Evolutionary conservation across 1,140 invertebrate species (phyloP).

Genomic region (Hermatobates lingyangjiaoensis): DNA sequence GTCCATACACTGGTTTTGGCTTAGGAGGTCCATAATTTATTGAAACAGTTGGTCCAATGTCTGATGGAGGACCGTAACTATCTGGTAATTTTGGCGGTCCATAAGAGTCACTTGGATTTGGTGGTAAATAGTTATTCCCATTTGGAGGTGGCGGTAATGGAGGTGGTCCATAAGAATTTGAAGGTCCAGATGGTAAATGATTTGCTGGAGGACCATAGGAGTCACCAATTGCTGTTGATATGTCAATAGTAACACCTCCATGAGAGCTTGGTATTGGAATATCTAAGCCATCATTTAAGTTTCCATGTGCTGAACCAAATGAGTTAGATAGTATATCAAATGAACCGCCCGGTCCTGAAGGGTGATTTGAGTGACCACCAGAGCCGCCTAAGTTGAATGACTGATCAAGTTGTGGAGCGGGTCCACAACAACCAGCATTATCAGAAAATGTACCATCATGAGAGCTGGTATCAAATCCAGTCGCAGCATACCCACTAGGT

Average conservation of each 20-base stretch:
- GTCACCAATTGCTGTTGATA: too few species aligned
- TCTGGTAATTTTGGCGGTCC: conserved; percentile 1
- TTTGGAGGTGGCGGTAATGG: conserved; percentile 4
- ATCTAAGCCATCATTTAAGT: background rate
- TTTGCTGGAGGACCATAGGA: conserved; percentile 1
- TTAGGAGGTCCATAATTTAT: conserved; percentile 18
- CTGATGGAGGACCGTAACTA: conserved; percentile 13
- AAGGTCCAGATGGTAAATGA: too few species aligned
- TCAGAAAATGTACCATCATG: background rate
- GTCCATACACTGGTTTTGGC: conserved; percentile 31
- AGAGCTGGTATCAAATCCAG: background rate
- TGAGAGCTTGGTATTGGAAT: too few species aligned
- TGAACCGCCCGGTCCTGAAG: background rate
- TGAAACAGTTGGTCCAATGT: too few species aligned
- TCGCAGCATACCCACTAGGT: background rate
- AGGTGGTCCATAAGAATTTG: conserved; percentile 2
- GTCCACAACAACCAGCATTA: background rate
- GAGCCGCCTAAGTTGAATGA: background rate
- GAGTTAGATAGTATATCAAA: too few species aligned
- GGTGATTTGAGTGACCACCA: conserved; percentile 2
- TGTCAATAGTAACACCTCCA: too few species aligned
- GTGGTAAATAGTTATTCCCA: background rate
- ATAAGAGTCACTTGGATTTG: conserved; percentile 11
- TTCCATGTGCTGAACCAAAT: too few species aligned
- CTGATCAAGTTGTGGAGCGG: background rate